phyloP scores from a whole-genome alignment of 1,140 invertebrate species.

The Drosophila parvula region DNA sequence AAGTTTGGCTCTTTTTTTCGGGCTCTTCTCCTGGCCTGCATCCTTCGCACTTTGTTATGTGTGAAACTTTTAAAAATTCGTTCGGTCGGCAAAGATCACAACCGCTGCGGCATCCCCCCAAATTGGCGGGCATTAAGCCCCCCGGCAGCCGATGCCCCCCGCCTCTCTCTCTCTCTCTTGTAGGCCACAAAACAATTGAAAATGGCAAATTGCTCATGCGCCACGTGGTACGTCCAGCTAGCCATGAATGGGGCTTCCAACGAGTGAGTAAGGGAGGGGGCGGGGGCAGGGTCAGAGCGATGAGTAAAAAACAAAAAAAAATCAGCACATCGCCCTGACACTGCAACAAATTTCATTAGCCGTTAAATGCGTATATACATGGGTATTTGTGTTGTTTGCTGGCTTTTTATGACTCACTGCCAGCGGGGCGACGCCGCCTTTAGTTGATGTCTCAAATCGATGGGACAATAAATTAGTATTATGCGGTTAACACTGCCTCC shows the following conservation, averaged over 20 bases:
- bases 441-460: slow-evolving; percentile 77
- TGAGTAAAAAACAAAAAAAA: slow-evolving; percentile 4
- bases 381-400: no score
- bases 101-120: slow-evolving; percentile 52
- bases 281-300: no score
- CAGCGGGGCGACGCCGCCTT: slow-evolving; percentile 20
- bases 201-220: slow-evolving; percentile 46
- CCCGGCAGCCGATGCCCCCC: slow-evolving; percentile 2
- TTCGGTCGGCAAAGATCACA: slow-evolving; percentile 77
- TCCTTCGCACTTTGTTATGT: slow-evolving; percentile 81
- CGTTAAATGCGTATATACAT: slow-evolving; percentile 28
- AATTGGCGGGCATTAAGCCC: slow-evolving; percentile 75
- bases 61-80: slow-evolving; percentile 80
- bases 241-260: slow-evolving; percentile 37
- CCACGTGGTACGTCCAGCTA: slow-evolving; percentile 19
- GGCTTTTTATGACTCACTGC: slow-evolving; percentile 57
- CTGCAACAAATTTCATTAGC: slow-evolving; percentile 52
- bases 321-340: slow-evolving; percentile 10
- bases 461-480: slow-evolving; percentile 75
- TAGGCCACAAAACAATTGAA: no score
- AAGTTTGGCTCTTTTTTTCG: slow-evolving; percentile 69
- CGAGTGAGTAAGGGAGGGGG: neutral
- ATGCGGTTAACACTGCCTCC: slow-evolving; percentile 46
- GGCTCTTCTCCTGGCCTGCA: slow-evolving; percentile 57
- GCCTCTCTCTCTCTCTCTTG: neutral